phyloP scores from a whole-genome alignment of 2,797 vertebrate genomes.

The Pangasius krempfi region DNA sequence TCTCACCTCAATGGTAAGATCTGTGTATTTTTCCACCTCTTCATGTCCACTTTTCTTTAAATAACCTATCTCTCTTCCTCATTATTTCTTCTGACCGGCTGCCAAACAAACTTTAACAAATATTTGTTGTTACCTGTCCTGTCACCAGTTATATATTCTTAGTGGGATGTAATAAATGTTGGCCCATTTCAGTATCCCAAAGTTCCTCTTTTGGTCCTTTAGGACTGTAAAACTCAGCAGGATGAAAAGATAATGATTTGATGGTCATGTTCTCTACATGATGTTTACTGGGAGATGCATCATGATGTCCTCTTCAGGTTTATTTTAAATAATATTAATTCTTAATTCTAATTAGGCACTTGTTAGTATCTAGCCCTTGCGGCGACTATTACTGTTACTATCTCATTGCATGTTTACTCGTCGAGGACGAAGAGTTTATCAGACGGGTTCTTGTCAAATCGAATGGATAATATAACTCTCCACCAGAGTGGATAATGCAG shows the following conservation, averaged over 20 bases:
- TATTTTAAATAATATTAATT: not conserved
- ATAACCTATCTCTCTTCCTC: not conserved
- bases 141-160: not conserved
- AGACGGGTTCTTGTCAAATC: conserved; percentile 33
- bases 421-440: not conserved
- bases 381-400: not conserved
- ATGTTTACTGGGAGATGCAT: not conserved
- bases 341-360: not conserved
- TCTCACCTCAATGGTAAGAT: conserved; percentile 93
- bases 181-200: not conserved
- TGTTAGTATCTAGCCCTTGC: not conserved
- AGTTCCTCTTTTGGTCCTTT: conserved; percentile 17
- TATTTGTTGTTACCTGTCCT: not conserved
- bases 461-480: not conserved
- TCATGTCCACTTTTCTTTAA: not conserved
- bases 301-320: not conserved
- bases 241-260: not conserved
- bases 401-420: conserved; percentile 15
- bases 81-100: not conserved
- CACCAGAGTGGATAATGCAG: not conserved
- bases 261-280: too few relatives aligned
- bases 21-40: not conserved
- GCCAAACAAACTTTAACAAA: not conserved
- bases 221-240: not conserved
- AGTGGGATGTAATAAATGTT: not conserved